A percentile compares a stretch with the other conserved stretches of the same genome.
Evolutionary conservation across 1,140 invertebrate species (phyloP).

Genomic region (Drosophila insularis): DNA sequence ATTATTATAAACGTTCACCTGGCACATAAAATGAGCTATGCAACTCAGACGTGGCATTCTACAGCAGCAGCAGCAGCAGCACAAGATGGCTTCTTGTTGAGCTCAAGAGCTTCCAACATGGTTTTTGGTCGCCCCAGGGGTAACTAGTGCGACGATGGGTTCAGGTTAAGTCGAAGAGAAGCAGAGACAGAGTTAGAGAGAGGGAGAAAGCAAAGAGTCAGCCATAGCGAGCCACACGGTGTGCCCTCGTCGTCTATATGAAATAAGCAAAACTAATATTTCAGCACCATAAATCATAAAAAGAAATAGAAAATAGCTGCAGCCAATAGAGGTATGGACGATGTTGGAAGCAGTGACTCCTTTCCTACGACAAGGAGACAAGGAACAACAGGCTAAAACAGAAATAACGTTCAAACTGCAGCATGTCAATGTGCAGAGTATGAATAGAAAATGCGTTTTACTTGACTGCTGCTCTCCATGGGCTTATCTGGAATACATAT

Average conservation of each 20-base stretch:
- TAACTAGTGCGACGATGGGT: slow-evolving; percentile 5
- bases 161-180: background rate
- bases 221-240: slow-evolving; percentile 23
- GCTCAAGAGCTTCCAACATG: slow-evolving; percentile 10
- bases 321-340: background rate
- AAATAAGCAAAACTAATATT: slow-evolving; percentile 79
- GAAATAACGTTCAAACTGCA: slow-evolving; percentile 23
- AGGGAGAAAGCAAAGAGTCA: background rate
- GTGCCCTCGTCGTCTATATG: slow-evolving; percentile 47
- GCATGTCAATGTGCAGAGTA: slow-evolving; percentile 5
- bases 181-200: background rate
- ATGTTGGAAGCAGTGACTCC: background rate
- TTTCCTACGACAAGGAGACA: background rate
- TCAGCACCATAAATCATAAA: slow-evolving; percentile 76
- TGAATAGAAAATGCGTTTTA: background rate
- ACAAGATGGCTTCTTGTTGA: slow-evolving; percentile 3
- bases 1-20: slow-evolving; percentile 68
- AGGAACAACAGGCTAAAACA: slow-evolving; percentile 28
- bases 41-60: slow-evolving; percentile 60
- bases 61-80: background rate
- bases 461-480: background rate
- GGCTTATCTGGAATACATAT: no score
- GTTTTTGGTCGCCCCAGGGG: slow-evolving; percentile 16
- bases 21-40: slow-evolving; percentile 65
- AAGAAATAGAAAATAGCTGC: slow-evolving; percentile 66